A percentile compares a stretch with the other conserved stretches of the same genome.
Evolutionary conservation across 2,888 invertebrate genomes (phyloP).

Genomic region (Agonopterix arenella): DNA sequence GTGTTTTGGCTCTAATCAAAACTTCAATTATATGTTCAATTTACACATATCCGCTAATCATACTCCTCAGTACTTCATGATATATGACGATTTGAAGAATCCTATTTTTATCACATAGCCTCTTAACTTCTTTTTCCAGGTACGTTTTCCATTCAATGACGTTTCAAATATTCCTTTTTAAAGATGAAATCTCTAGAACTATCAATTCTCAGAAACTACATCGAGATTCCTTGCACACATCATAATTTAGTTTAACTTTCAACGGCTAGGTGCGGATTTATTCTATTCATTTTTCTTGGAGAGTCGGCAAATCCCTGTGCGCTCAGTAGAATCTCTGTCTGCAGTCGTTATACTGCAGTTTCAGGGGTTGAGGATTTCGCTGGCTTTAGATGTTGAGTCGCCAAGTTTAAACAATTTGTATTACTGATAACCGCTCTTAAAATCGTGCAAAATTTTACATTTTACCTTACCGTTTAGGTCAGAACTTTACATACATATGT

Average conservation of each 20-base stretch:
- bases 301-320: slow-evolving; percentile 39
- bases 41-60: too few species aligned
- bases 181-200: neutral
- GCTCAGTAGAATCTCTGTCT: slow-evolving; percentile 27
- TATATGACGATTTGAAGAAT: too few species aligned
- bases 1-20: too few species aligned
- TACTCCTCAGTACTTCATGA: too few species aligned
- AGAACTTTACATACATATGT: too few species aligned
- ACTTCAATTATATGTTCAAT: too few species aligned
- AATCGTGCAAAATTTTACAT: neutral
- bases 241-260: slow-evolving; percentile 25
- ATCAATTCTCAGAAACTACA: slow-evolving; percentile 3
- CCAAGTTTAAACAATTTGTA: slow-evolving; percentile 17
- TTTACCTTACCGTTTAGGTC: too few species aligned
- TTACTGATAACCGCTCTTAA: slow-evolving; percentile 6
- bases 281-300: slow-evolving; percentile 39
- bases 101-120: too few species aligned
- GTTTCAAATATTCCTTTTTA: neutral
- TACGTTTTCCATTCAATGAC: neutral
- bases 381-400: slow-evolving; percentile 20
- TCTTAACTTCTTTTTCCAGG: slow-evolving; percentile 13
- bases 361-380: slow-evolving; percentile 22
- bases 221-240: slow-evolving; percentile 8
- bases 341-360: slow-evolving; percentile 40
- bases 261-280: slow-evolving; percentile 28